Conservation (phyloP, 1,140 invertebrate genomes). For the Hypsibius dujardini region DNA sequence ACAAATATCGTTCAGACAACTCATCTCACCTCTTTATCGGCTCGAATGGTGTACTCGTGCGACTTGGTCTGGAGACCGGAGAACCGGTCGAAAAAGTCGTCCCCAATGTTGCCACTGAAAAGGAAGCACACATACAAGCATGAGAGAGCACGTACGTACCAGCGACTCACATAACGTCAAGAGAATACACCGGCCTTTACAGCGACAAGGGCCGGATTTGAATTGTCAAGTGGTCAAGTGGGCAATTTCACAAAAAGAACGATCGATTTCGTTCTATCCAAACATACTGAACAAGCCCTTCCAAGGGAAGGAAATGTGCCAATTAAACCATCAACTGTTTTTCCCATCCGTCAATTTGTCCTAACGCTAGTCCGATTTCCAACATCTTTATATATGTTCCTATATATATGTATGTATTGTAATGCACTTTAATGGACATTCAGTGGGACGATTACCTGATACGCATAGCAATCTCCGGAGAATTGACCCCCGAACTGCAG, state of each 20-base stretch:
- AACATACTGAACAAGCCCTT: not conserved
- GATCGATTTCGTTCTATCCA: not conserved
- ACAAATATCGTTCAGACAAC: too few species aligned
- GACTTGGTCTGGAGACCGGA: not conserved
- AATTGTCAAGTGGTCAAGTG: too few species aligned
- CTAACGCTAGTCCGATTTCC: not conserved
- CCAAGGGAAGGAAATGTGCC: not conserved
- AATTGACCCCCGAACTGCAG: not conserved
- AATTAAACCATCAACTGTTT: not conserved
- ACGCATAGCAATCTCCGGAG: constrained; percentile 9
- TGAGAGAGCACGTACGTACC: not conserved
- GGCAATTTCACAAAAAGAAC: not conserved
- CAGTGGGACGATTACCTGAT: not conserved
- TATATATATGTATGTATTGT: not conserved
- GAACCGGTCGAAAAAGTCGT: constrained; percentile 14
- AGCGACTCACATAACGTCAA: too few species aligned
- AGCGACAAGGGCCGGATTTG: too few species aligned
- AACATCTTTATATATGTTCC: not conserved
- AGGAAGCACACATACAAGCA: not conserved
- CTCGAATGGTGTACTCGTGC: not conserved
- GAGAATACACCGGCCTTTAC: too few species aligned
- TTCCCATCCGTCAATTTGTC: not conserved
- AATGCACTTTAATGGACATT: not conserved
- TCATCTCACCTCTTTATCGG: constrained; percentile 6
- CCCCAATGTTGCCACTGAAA: constrained; percentile 13